A percentile compares a stretch with the other conserved stretches of the same genome.
Evolutionary conservation across 2,888 invertebrate species (phyloP).

Genomic region (Lasioglossum vierecki): DNA sequence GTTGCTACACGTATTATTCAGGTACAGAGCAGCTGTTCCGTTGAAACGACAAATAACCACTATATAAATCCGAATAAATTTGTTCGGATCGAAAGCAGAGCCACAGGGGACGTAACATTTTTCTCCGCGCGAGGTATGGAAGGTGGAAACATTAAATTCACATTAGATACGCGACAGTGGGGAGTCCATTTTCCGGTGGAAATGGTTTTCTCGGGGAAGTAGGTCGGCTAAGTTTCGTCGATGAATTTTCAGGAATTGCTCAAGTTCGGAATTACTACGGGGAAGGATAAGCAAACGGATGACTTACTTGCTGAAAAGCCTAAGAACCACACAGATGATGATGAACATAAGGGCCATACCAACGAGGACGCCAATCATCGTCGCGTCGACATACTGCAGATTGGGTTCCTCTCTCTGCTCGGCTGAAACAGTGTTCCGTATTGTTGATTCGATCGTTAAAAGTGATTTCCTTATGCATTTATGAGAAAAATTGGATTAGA

Average conservation of each 20-base stretch:
- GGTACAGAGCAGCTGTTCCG: neutral
- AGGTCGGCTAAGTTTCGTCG: constrained; percentile 35
- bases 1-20: neutral
- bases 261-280: constrained; percentile 1
- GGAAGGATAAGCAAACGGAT: constrained; percentile 42
- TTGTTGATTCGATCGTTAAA: neutral
- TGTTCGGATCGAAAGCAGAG: constrained; percentile 1
- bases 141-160: constrained; percentile 22
- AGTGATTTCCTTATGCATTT: no score
- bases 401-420: constrained; percentile 87
- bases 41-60: neutral
- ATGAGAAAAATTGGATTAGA: no score
- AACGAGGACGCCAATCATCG: constrained; percentile 95
- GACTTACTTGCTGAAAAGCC: constrained; percentile 95
- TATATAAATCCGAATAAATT: neutral
- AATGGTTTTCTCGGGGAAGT: constrained; percentile 19
- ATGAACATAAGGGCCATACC: constrained; percentile 97
- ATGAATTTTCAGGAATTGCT: constrained; percentile 18
- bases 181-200: neutral
- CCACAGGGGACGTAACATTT: neutral
- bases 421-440: constrained; percentile 80
- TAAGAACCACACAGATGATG: constrained; percentile 95
- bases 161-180: constrained; percentile 7
- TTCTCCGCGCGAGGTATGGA: neutral
- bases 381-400: constrained; percentile 91